A percentile compares a stretch with the other conserved stretches of the same genome.
phyloP scores from a whole-genome alignment of 2,888 invertebrate species.

The Cataglyphis albicans region DNA sequence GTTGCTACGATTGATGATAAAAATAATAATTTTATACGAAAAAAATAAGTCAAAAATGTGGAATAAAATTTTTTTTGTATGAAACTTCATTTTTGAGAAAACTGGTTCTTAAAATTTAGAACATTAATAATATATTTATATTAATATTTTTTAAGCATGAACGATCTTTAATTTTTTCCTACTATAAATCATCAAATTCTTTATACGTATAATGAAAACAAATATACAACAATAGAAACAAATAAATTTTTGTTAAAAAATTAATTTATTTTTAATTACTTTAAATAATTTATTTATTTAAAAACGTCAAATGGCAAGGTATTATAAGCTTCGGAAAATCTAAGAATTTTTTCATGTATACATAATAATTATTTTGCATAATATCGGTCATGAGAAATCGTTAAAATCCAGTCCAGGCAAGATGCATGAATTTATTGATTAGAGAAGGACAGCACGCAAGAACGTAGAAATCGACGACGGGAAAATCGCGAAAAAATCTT shows the following conservation, averaged over 20 bases:
- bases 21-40: no score
- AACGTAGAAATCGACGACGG: not conserved
- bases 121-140: not conserved
- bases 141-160: no score
- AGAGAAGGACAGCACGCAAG: slow-evolving; percentile 7
- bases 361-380: not conserved
- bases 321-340: not conserved
- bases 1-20: no score
- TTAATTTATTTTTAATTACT: not conserved
- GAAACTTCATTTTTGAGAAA: no score
- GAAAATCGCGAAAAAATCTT: not conserved
- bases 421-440: slow-evolving; percentile 9
- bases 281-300: not conserved
- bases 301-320: not conserved
- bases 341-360: not conserved
- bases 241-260: not conserved
- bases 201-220: not conserved
- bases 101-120: no score
- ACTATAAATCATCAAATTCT: not conserved
- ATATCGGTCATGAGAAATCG: slow-evolving; percentile 1
- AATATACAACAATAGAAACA: not conserved
- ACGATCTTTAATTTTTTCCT: no score
- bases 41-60: no score
- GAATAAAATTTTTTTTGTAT: no score
- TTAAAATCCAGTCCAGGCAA: slow-evolving; percentile 3